Evolutionary conservation across 2,888 invertebrate species (phyloP).

Genomic region (Sympetrum striolatum): DNA sequence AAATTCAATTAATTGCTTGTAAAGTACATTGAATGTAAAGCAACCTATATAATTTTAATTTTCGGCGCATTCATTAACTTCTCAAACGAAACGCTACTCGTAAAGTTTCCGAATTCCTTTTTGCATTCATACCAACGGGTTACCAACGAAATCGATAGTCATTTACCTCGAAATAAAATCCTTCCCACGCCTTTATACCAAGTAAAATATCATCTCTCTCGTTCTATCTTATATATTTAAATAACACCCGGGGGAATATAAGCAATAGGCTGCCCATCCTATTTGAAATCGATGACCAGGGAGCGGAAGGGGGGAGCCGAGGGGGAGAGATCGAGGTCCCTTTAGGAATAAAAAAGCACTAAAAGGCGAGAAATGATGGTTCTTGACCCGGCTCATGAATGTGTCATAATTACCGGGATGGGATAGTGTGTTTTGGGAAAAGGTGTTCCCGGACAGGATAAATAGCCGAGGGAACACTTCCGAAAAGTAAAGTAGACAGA

Average conservation of each 20-base stretch:
- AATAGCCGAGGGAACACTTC: slow-evolving; percentile 15
- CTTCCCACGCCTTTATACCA: neutral
- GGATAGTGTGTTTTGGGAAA: slow-evolving; percentile 32
- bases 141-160: no score
- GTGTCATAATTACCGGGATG: slow-evolving; percentile 37
- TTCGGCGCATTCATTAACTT: no score
- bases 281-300: neutral
- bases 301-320: neutral
- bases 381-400: neutral
- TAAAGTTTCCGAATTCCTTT: no score
- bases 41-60: neutral
- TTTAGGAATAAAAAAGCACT: neutral
- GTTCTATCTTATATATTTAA: no score
- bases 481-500: slow-evolving; percentile 18
- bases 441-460: slow-evolving; percentile 8
- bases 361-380: neutral
- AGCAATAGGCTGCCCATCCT: neutral
- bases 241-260: no score
- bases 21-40: neutral
- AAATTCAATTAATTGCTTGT: neutral
- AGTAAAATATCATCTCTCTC: neutral
- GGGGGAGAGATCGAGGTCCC: neutral
- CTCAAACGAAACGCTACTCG: no score
- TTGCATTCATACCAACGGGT: no score
- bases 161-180: neutral